A percentile compares a stretch with the other conserved stretches of the same genome.
These are phyloP conservation scores for Ammodramus savannarum DNA, from an alignment of 2,113 vertebrate genomes.

Conservation along the genomic window DNA sequence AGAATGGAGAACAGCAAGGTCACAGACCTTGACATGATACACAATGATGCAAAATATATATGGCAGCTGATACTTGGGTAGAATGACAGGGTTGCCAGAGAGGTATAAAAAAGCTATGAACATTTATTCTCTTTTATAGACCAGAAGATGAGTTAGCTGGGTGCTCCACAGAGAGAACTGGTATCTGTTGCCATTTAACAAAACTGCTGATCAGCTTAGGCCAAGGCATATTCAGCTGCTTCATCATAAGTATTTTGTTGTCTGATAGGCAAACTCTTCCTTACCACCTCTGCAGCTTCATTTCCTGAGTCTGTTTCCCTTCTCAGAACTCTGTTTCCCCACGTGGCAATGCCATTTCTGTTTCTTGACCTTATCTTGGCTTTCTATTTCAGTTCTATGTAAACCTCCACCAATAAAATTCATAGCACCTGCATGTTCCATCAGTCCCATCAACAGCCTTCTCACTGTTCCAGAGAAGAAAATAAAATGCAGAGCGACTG, in stretches of 20 bases:
- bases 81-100: not conserved
- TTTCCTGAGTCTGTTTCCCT: not conserved
- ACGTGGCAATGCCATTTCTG: not conserved
- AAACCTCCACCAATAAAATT: not conserved
- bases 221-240: not conserved
- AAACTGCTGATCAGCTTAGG: not conserved
- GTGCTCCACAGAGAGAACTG: not conserved
- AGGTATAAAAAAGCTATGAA: not conserved
- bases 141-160: not conserved
- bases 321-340: not conserved
- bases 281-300: not conserved
- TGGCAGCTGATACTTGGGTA: not conserved
- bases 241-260: not conserved
- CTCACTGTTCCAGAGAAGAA: not conserved
- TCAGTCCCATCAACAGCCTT: not conserved
- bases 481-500: not conserved
- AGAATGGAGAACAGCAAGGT: not conserved
- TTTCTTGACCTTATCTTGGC: not conserved
- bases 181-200: not conserved
- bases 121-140: not conserved
- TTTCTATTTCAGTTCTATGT: not conserved
- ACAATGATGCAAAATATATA: not conserved
- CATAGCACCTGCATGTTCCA: not conserved
- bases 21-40: not conserved
- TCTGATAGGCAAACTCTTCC: not conserved